Base-by-base conservation (phyloP, 2,113 vertebrate genomes). In the Oplegnathus fasciatus region DNA sequence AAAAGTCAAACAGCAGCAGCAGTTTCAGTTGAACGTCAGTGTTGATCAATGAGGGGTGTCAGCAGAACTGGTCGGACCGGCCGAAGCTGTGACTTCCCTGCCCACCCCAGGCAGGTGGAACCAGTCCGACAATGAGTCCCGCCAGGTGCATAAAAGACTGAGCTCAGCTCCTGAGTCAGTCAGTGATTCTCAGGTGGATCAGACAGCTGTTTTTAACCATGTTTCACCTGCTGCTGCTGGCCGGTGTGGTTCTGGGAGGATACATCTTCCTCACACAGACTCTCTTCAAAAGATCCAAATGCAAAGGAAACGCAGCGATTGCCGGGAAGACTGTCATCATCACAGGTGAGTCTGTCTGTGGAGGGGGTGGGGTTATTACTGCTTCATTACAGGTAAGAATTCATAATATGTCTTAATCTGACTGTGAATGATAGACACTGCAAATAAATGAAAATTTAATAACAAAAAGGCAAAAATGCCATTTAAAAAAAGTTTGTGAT, bases 301-400 rank as follows among this genome's bases (percentile, higher is more conserved):
- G 93, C 61, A 89, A 68, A 68, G 93, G 93, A 1, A 87, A 82
- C 42, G 50, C 80, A 2, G 66, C 86, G 1, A 79, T 95, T 77
- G 83, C 32, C 1, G 93, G 93, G 0, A 95, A 92, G 83, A 95
- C 91, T 0, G 92, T 84, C 55, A 71, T 95, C 6, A 91, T 95
- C 74, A 95, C 94, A 75, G 94, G 94, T 95, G 71, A 86, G 13
- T 26, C 24, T 37, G 52, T 22, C 26, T 32, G 58, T 20, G 58
- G 58, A 22, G 8, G 50, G 15, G 44, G 68, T 13, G 28, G 28
- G 46, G 30, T 14, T 37, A 37, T 5, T 3, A 15, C 62, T 40
- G 20, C 62, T 2, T 65, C 5, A 37, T 6, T 24, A 64, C 61
- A 24, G 61, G 5, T 37, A 37, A 37, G 34, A 32, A 37, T 42